Conservation (phyloP, 1,140 invertebrate species). For the Megathymus violae region DNA sequence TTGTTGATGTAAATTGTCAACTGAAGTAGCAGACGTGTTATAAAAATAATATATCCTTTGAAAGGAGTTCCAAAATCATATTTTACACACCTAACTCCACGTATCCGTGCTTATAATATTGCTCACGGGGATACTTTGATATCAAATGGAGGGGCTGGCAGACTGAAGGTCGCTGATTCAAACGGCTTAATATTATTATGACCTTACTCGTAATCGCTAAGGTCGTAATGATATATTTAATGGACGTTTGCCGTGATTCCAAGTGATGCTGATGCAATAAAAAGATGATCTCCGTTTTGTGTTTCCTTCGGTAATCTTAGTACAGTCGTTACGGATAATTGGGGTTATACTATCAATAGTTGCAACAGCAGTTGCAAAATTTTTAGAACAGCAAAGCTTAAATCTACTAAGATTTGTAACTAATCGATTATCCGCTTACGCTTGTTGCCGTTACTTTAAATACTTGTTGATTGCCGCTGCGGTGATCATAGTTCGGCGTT, state of each 20-base stretch:
- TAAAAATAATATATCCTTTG: slow-evolving; percentile 28
- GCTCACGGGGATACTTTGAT: slow-evolving; percentile 3
- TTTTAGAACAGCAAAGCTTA: slow-evolving; percentile 29
- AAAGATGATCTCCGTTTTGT: slow-evolving; percentile 2
- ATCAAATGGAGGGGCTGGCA: slow-evolving; percentile 12
- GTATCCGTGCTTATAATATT: slow-evolving; percentile 5
- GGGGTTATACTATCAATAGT: background rate
- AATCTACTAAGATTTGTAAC: slow-evolving; percentile 33
- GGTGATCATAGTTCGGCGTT: slow-evolving; percentile 38
- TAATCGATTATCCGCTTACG: slow-evolving; percentile 43
- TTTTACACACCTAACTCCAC: slow-evolving; percentile 16
- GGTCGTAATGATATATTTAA: slow-evolving; percentile 49
- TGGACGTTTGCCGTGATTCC: slow-evolving; percentile 42
- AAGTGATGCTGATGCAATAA: slow-evolving; percentile 27
- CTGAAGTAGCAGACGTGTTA: slow-evolving; percentile 58
- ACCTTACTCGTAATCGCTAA: slow-evolving; percentile 56
- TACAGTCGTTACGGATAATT: background rate
- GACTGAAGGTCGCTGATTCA: slow-evolving; percentile 42
- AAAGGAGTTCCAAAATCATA: slow-evolving; percentile 25
- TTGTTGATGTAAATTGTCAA: slow-evolving; percentile 46
- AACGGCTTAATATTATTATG: slow-evolving; percentile 53
- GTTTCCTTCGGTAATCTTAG: background rate
- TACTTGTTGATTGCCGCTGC: slow-evolving; percentile 37
- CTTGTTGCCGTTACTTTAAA: slow-evolving; percentile 39
- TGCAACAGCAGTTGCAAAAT: background rate